These are phyloP conservation scores for Mandrillus leucophaeus DNA, from an alignment of 2,113 vertebrate genomes.

Conservation along the genomic window DNA sequence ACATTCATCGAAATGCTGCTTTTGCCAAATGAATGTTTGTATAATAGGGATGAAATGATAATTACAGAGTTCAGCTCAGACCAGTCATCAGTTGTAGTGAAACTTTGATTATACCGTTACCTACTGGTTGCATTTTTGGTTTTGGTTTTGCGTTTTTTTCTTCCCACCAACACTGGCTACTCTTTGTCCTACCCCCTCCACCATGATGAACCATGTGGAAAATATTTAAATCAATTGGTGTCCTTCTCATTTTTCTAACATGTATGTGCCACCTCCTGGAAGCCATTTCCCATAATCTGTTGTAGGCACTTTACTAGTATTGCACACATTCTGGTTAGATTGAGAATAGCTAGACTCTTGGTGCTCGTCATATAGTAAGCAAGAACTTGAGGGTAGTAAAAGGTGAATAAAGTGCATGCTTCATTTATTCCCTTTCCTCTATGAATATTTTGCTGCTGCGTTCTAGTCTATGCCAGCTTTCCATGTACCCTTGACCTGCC, in stretches of 20 bases:
- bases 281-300: conserved; percentile 12
- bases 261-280: background rate
- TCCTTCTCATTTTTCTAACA: background rate
- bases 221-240: background rate
- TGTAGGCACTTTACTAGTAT: conserved; percentile 31
- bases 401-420: background rate
- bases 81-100: background rate
- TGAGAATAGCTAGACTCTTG: background rate
- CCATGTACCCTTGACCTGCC: background rate
- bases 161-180: background rate
- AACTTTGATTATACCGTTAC: background rate
- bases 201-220: background rate
- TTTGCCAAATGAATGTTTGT: conserved; percentile 54
- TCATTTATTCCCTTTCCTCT: background rate
- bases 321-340: background rate
- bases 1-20: conserved; percentile 26
- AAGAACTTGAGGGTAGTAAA: background rate
- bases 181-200: background rate
- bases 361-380: background rate
- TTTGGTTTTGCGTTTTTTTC: background rate
- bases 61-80: background rate
- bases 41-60: background rate
- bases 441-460: conserved; percentile 46
- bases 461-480: background rate
- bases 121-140: background rate